Evolutionary conservation across 1,140 invertebrate species (phyloP), one percentile per base, ranked within the genome.

Genomic region (Ceratoteleas bidentatus): DNA sequence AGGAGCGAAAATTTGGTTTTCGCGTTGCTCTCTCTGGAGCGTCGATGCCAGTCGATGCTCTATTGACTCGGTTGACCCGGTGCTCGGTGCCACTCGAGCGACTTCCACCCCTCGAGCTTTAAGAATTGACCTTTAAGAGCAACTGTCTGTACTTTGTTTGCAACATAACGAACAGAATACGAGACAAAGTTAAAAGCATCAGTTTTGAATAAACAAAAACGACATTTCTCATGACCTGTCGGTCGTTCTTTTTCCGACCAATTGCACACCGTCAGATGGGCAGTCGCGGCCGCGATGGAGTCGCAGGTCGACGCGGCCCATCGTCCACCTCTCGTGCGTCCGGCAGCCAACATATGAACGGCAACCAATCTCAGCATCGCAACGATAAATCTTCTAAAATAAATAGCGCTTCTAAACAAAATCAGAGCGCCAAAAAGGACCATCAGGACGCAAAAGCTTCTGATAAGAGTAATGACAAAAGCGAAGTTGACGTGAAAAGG

Each of bases 361-460:
- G 91, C 89, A 91, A 90, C 88, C 90, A 91, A 92, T 91, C 84
- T 87, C 90, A 91, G 83, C 89, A 90, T 89, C 91, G 90, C 89
- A 92, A 89, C 90, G 90, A 92, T 90, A 91, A 91, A 88, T 89
- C 90, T 90, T 91, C 90, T 90, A 92, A 92, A 92, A 81, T 89
- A 88, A 91, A 87, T 91, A 86, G 89, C 88, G 88, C 89, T 85
- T 91, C 90, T 91, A 92, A 92, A 89, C 87, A 91, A 91, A 91
- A 89, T 92, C 90, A 89, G 88, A 89, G 85, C 85, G 86, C 82
- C 89, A 91, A 90, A 91, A 92, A 88, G 91, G 91, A 91, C 87
- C 89, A 88, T 85, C 90, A 90, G 88, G 91, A 91, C 83, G 85
- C 86, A 89, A 90, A 91, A 88, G 87, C 86, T 86, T 90, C 88